Conservation (phyloP, 2,888 invertebrate species). For the Beris morrisii region DNA sequence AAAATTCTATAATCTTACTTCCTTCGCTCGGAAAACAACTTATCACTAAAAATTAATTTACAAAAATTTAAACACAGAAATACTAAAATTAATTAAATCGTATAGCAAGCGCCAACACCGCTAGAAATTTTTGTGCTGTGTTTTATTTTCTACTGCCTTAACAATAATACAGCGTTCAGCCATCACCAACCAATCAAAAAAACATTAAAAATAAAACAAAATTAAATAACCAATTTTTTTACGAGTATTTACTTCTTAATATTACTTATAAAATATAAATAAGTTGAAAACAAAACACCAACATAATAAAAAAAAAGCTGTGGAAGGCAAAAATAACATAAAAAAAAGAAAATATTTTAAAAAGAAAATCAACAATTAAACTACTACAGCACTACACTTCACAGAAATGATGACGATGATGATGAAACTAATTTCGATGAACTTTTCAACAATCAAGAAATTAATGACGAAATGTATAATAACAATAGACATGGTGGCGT, state of each 20-base stretch:
- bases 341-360: not conserved
- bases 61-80: too few species aligned
- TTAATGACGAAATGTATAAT: not conserved
- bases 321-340: conserved; percentile 4
- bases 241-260: conserved; percentile 16
- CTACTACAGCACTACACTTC: too few species aligned
- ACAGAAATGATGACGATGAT: conserved; percentile 3
- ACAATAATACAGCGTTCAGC: conserved; percentile 3
- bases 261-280: conserved; percentile 5
- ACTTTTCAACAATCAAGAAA: not conserved
- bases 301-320: conserved; percentile 10
- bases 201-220: not conserved
- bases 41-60: too few species aligned
- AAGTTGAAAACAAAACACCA: conserved; percentile 11
- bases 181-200: conserved; percentile 13
- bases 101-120: too few species aligned
- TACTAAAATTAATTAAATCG: too few species aligned
- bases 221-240: conserved; percentile 7
- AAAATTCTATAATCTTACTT: too few species aligned
- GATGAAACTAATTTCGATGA: not conserved
- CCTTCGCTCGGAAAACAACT: too few species aligned
- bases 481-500: not conserved
- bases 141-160: too few species aligned
- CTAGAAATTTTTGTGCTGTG: too few species aligned
- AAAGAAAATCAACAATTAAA: conserved; percentile 1